Base-by-base conservation (phyloP, 2,113 vertebrate genomes). In the Maccullochella peelii region DNA sequence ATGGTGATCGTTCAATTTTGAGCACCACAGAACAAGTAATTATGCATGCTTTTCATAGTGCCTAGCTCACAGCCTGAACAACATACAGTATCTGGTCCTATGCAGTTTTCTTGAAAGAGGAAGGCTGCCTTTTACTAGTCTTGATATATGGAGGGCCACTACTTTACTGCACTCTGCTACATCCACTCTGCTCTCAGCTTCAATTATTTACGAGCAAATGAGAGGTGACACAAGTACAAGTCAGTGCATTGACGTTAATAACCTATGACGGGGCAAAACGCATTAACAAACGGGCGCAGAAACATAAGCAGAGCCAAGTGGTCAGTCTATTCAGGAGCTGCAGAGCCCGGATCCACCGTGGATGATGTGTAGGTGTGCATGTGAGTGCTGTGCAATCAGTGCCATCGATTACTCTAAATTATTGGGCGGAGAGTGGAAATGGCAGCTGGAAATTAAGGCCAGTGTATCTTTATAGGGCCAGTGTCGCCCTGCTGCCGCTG, bases 201-300 rank as follows among this genome's bases (percentile, higher is more conserved):
- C 71, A 92, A 94, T 94, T 91, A 94, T 93, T 93, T 69, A 94
- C 73, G 70, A 80, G 86, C 57, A 89, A 92, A 93, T 66, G 73
- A 86, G 84, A 90, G 78, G 90, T 85, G 92, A 92, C 90, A 92
- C 70, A 79, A 89, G 80, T 61, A 73, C 75, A 72, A 84, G 70
- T 70, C 77, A 6, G 85, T 38, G 76, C 59, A 38, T 87, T 83
- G 88, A 94, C 74, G n/a, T 71, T 91, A 89, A 92, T 79, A 85
- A 79, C 73, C 87, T 76, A 62, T 77, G 91, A 89, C 57, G 20
- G 84, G 71, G 78, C 77, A 86, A 91, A 86, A 91, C 50, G 87
- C 81, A 86, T 84, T 88, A 83, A 79, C 63, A 78, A 68, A 72
- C 21, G 2, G 75, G 5, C 23, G 63, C 49, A 69, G 77, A 80